Evolutionary conservation across 2,888 invertebrate genomes (phyloP).

Genomic region (Pristionchus fissidentatus): DNA sequence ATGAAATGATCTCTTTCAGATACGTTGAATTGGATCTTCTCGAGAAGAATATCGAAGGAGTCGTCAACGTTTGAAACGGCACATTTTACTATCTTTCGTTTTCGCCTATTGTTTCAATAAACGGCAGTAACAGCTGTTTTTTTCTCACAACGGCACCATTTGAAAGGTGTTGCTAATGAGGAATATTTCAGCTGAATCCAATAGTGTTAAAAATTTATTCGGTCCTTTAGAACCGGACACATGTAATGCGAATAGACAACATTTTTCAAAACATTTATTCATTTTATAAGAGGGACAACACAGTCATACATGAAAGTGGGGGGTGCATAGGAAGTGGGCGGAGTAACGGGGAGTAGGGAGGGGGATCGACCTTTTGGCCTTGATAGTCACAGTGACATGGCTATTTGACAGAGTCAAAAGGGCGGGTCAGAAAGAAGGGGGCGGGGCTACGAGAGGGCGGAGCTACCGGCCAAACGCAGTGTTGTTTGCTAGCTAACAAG

Average conservation of each 20-base stretch:
- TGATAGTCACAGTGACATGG: constrained; percentile 41
- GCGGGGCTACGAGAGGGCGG: not conserved
- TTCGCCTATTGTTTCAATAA: no score
- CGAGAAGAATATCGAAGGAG: constrained; percentile 6
- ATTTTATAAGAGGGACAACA: constrained; percentile 15
- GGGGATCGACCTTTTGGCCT: constrained; percentile 38
- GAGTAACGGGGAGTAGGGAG: not conserved
- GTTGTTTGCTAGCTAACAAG: constrained; percentile 19
- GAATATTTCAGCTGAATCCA: no score
- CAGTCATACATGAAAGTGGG: not conserved
- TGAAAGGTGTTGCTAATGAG: no score
- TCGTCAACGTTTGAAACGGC: no score
- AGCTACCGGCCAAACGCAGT: not conserved
- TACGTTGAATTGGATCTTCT: not conserved
- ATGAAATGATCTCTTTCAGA: not conserved
- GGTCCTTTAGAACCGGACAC: no score
- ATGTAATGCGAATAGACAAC: no score
- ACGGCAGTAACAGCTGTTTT: no score
- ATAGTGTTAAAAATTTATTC: no score
- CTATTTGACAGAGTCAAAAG: constrained; percentile 44
- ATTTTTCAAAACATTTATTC: constrained; percentile 21
- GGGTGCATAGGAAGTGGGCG: not conserved
- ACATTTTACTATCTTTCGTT: no score
- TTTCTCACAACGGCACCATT: no score
- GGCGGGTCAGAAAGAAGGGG: not conserved